A percentile compares a stretch with the other conserved stretches of the same genome.
phyloP scores from a whole-genome alignment of 2,888 invertebrate species.

The Lobophora halterata region DNA sequence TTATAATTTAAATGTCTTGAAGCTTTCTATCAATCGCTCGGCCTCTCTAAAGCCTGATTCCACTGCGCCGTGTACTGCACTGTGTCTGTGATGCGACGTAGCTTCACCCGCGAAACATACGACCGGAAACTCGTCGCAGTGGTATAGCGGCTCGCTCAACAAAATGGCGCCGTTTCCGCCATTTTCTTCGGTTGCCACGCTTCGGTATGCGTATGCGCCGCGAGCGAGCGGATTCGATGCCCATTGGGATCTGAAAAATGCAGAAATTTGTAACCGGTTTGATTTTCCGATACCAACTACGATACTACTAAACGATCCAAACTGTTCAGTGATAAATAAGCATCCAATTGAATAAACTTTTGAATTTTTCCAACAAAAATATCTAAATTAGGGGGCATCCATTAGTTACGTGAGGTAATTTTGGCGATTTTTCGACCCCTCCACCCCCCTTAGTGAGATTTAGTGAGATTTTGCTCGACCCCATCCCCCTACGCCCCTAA shows the following conservation, averaged over 20 bases:
- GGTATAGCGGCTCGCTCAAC: slow-evolving; percentile 78
- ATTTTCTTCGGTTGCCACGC: slow-evolving; percentile 76
- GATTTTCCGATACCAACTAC: too few relatives aligned
- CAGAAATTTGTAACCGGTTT: neutral
- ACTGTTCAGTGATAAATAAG: too few relatives aligned
- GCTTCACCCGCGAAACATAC: slow-evolving; percentile 86
- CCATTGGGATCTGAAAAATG: slow-evolving; percentile 82
- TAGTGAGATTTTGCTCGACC: too few relatives aligned
- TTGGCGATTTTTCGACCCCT: too few relatives aligned
- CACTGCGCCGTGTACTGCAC: slow-evolving; percentile 86
- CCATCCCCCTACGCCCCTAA: too few relatives aligned
- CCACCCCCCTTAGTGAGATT: too few relatives aligned
- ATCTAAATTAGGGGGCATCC: too few relatives aligned
- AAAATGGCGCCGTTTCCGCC: slow-evolving; percentile 71
- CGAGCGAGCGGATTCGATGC: slow-evolving; percentile 79
- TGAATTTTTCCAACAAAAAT: too few relatives aligned
- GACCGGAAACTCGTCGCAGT: slow-evolving; percentile 60
- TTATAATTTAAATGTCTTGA: slow-evolving; percentile 33
- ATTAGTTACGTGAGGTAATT: too few relatives aligned
- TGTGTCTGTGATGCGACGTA: slow-evolving; percentile 82
- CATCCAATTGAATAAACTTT: too few relatives aligned
- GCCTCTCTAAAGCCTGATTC: slow-evolving; percentile 89
- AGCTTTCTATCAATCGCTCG: slow-evolving; percentile 71
- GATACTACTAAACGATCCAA: too few relatives aligned
- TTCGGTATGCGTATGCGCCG: slow-evolving; percentile 84